A percentile compares a stretch with the other conserved stretches of the same genome.
Conservation (phyloP, 2,888 invertebrate species). For the Horisme vitalbata region DNA sequence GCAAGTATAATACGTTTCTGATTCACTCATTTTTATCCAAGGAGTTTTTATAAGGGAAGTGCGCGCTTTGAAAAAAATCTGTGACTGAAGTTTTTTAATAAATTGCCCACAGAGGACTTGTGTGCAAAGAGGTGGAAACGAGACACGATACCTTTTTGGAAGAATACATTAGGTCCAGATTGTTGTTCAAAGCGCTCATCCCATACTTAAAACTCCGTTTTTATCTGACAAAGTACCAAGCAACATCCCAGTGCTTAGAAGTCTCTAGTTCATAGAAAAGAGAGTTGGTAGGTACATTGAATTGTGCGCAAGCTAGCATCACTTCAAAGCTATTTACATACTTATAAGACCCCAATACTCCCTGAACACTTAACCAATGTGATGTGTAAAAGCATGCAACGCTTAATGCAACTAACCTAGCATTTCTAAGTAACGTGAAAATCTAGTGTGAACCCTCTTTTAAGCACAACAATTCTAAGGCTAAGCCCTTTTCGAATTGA, state of each 20-base stretch:
- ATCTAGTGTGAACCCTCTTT: constrained; percentile 17
- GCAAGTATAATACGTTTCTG: not conserved
- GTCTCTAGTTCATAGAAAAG: constrained; percentile 2
- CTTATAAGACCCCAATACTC: constrained; percentile 2
- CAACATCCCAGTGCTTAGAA: constrained; percentile 3
- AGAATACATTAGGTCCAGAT: no score
- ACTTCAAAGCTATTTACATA: constrained; percentile 28
- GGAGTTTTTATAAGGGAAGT: no score
- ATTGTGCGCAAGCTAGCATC: constrained; percentile 32
- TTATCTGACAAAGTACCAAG: not conserved
- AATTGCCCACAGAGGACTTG: no score
- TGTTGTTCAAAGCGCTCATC: no score
- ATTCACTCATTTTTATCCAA: not conserved
- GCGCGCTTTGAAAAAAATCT: no score
- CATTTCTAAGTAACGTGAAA: constrained; percentile 28
- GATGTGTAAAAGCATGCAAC: constrained; percentile 25
- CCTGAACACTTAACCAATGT: constrained; percentile 18
- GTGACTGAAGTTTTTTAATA: no score
- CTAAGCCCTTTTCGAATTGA: constrained; percentile 18
- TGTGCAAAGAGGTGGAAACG: no score
- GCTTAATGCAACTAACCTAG: constrained; percentile 29
- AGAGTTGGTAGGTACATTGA: constrained; percentile 14
- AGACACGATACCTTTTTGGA: no score
- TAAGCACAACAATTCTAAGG: constrained; percentile 25
- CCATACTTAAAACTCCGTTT: no score